These are phyloP conservation scores for Geococcyx californianus DNA, from an alignment of 2,113 vertebrate species.

Conservation along the genomic window DNA sequence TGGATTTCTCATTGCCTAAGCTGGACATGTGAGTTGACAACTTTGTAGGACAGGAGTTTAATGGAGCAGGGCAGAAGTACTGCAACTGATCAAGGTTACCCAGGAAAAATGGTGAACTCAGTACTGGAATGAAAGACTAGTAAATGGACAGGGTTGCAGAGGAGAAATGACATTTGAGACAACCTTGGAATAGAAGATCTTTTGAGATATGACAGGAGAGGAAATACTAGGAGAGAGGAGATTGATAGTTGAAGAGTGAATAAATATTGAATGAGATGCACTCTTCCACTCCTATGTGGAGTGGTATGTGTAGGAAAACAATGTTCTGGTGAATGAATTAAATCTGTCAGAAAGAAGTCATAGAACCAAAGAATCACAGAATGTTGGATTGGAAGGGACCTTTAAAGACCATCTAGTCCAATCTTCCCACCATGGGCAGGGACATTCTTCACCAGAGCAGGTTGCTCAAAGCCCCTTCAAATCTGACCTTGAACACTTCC, in stretches of 20 bases:
- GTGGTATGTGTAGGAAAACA: background rate
- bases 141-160: background rate
- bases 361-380: background rate
- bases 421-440: background rate
- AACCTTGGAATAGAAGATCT: background rate
- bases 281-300: background rate
- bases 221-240: background rate
- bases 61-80: background rate
- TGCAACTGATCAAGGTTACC: background rate
- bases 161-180: background rate
- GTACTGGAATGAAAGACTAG: background rate
- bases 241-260: rapidly evolving
- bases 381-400: background rate
- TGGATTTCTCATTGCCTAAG: background rate
- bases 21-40: background rate
- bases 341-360: background rate
- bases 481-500: background rate
- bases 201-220: background rate
- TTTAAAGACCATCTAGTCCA: background rate
- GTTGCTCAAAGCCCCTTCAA: background rate
- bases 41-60: background rate
- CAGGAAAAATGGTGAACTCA: background rate
- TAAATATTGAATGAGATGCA: background rate
- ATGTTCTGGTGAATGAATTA: background rate
- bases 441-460: background rate